phyloP scores from a whole-genome alignment of 2,113 vertebrate species.

The Dromiciops gliroides region DNA sequence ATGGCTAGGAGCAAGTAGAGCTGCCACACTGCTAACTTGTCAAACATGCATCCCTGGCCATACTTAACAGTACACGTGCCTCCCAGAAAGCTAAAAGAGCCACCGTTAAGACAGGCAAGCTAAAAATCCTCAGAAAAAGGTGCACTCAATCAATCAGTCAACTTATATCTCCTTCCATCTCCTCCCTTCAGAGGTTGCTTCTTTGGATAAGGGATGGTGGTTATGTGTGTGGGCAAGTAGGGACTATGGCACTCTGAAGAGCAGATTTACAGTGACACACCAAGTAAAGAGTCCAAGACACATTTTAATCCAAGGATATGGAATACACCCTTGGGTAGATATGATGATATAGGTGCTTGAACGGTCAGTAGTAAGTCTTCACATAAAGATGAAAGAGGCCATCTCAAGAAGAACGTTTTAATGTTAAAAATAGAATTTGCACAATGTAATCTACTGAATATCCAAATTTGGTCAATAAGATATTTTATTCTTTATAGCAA shows the following conservation, averaged over 20 bases:
- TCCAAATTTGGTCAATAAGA: constrained; percentile 2
- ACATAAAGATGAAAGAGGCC: not conserved
- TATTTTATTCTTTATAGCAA: constrained; percentile 28
- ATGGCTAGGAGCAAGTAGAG: constrained; percentile 63
- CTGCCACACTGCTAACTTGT: constrained; percentile 80
- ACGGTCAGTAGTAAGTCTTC: not conserved
- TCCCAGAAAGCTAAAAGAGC: constrained; percentile 66
- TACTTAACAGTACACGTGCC: constrained; percentile 79
- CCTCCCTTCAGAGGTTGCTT: constrained; percentile 14
- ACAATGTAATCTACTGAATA: constrained; percentile 15
- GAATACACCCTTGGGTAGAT: not conserved
- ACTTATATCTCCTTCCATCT: not conserved
- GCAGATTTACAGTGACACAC: not conserved
- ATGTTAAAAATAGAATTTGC: constrained; percentile 23
- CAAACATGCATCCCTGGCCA: constrained; percentile 77
- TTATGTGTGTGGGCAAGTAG: not conserved
- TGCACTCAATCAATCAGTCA: constrained; percentile 30
- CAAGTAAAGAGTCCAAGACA: not conserved
- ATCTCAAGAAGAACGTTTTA: not conserved
- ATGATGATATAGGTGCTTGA: not conserved
- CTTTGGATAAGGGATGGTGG: not conserved
- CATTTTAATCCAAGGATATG: not conserved
- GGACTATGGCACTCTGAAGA: not conserved
- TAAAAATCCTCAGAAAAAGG: constrained; percentile 60
- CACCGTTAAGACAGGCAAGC: constrained; percentile 66